These are phyloP conservation scores for Egretta garzetta DNA, from an alignment of 2,113 vertebrate genomes.

Conservation along the genomic window DNA sequence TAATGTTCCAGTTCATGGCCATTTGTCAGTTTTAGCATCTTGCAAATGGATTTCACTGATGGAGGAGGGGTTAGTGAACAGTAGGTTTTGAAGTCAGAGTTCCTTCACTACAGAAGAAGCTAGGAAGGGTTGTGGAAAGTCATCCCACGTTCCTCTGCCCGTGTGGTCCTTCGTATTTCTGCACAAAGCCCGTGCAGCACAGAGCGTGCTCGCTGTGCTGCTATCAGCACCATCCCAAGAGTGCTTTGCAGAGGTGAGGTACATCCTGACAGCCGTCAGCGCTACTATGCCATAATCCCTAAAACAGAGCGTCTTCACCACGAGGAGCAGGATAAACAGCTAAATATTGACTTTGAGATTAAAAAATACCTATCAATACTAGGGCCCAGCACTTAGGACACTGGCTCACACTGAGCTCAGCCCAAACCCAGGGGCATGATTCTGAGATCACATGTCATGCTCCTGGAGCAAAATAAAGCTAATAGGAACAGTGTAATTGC, in stretches of 20 bases:
- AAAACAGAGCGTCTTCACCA: neutral
- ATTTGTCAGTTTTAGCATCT: conserved; percentile 20
- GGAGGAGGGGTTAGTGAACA: neutral
- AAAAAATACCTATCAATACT: neutral
- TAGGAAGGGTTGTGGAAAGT: neutral
- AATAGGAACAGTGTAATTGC: neutral
- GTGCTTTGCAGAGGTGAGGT: neutral
- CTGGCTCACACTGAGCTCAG: neutral
- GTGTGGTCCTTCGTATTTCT: neutral
- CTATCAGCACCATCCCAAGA: neutral
- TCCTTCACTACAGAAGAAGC: neutral
- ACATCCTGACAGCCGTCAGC: neutral
- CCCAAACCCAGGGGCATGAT: neutral
- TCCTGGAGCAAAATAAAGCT: neutral
- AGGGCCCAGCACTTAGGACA: neutral
- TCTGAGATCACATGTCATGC: neutral
- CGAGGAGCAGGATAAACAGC: neutral
- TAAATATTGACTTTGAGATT: neutral
- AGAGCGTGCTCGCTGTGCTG: neutral
- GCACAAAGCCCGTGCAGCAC: neutral
- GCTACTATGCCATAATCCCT: neutral
- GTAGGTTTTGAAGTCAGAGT: neutral
- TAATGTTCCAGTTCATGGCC: neutral
- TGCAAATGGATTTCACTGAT: neutral
- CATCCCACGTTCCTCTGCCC: neutral